Percentiles rank a stretch among this genome's conserved stretches.
phyloP scores from a whole-genome alignment of 30 jellyfish, hydroid and myxozoan genomes.

The Cassiopea xamachana region DNA sequence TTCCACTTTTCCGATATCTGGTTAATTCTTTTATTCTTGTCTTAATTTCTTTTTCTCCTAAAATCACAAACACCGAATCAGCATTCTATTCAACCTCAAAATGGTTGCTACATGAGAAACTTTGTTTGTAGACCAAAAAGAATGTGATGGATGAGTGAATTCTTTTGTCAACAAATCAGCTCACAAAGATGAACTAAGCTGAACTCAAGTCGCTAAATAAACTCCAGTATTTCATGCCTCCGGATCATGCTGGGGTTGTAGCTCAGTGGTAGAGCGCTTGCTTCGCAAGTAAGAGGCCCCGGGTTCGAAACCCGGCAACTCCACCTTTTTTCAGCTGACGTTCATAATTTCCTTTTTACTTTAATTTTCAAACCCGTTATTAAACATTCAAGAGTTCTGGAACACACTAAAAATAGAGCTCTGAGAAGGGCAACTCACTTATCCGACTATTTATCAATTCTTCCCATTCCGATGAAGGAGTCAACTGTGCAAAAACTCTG shows the following conservation, averaged over 20 bases:
- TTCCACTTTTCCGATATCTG: constrained; percentile 87
- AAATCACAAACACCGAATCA: not conserved
- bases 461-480: constrained; percentile 88
- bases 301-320: constrained; percentile 99
- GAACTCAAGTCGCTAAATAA: too few species aligned
- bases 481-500: constrained; percentile 85
- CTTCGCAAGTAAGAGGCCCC: constrained; percentile 99
- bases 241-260: constrained; percentile 81
- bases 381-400: not conserved
- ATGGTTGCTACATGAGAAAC: too few species aligned
- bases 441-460: constrained; percentile 76
- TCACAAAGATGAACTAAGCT: too few species aligned
- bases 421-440: constrained; percentile 45
- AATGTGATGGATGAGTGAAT: too few species aligned
- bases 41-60: constrained; percentile 90
- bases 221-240: too few species aligned
- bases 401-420: too few species aligned
- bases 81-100: too few species aligned
- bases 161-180: too few species aligned
- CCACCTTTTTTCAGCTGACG: constrained; percentile 38
- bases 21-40: constrained; percentile 76
- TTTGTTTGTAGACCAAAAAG: too few species aligned
- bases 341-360: too few species aligned
- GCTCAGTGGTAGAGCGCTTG: constrained; percentile 99
- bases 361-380: too few species aligned